Conservation (phyloP, 2,797 vertebrate genomes). For the Mareca strepera region DNA sequence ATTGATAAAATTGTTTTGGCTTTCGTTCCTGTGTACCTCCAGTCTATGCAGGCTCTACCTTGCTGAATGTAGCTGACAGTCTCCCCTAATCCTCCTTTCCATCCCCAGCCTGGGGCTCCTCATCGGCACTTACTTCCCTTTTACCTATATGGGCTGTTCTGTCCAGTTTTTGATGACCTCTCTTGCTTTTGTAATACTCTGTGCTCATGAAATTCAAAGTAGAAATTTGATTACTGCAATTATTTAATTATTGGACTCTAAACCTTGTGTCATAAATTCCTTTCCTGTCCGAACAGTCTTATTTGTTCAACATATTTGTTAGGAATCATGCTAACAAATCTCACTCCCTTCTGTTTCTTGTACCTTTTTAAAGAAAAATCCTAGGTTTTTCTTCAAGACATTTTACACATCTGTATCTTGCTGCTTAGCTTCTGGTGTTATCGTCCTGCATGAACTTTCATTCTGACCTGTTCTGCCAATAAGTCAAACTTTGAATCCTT, state of each 20-base stretch:
- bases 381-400: background rate
- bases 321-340: accelerated
- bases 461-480: background rate
- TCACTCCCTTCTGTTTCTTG: background rate
- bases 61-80: background rate
- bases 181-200: background rate
- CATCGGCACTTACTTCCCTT: background rate
- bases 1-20: background rate
- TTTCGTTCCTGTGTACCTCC: background rate
- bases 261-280: background rate
- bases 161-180: background rate
- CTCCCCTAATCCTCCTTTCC: background rate
- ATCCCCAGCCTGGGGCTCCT: background rate
- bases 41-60: background rate
- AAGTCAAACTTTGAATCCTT: background rate
- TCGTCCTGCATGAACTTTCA: background rate
- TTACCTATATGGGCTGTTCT: background rate
- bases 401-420: accelerated
- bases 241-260: background rate
- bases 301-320: background rate
- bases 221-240: background rate
- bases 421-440: background rate
- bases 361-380: background rate
- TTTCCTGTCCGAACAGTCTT: background rate
- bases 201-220: background rate